Base-by-base conservation (phyloP, 2,888 invertebrate genomes). In the Tetanocera ferruginea region DNA sequence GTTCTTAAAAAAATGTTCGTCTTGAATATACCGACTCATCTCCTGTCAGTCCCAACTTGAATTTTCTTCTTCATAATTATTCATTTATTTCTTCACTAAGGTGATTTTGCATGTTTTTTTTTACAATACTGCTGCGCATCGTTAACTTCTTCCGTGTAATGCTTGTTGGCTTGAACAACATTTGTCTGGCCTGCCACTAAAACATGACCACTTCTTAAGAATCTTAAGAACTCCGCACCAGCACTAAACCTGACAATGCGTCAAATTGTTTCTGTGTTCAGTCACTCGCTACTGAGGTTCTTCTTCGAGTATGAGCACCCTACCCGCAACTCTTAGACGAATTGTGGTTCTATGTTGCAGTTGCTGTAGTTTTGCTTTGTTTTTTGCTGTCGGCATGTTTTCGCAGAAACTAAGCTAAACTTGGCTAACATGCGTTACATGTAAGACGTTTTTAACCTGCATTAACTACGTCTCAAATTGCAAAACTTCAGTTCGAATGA, bases 141-240 rank as follows among this genome's bases (percentile, higher is more conserved):
- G 78, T 37, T 76, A 72, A 76, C 19, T 76, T 78, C 78, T 66
- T 76, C 73, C 76, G 73, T 43, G 52, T 75, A 55, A 34, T 52
- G 74, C 64, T 75, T 75, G 55, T 23, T 43, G 52, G 66, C 64
- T n/a, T n/a, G n/a, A 64, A 51, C 5, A 49, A 60, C 28, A 25
- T 37, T 51, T 69, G 69, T 49, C n/a, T 62, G 25, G 62, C 25
- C 73, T 43, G 60, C 73, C 43, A 60, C 60, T 62, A 28, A 25
- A 73, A 19, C 72, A 43, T 60, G 31, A 55, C 51, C 34, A 55
- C 19, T 23, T 60, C 25, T 25, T 25, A 60, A 28, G 28, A 60
- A 9, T 23, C 9, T 28, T 9, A 23, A 60, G 57, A 57, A 57
- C 57, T 37, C 1, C 60, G 60, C 25, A 37, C 2, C 11, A 60